Percentiles rank a stretch among this genome's conserved stretches.
Conservation (phyloP, 2,113 vertebrate species). For the Hippocampus mohnikei region DNA sequence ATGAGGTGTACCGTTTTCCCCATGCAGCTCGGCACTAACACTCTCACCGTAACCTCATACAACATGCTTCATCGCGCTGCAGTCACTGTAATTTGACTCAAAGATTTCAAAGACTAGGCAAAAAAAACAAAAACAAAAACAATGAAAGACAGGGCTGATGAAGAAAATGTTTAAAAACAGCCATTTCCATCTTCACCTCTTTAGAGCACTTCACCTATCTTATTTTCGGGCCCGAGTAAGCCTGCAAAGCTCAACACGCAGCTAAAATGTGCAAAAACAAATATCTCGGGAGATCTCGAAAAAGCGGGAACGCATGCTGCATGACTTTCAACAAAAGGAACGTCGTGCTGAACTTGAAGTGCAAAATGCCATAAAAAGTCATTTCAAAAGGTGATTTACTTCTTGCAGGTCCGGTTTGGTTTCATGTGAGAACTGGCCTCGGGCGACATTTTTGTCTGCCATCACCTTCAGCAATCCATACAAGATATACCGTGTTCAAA, state of each 20-base stretch:
- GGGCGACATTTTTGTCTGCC: no score
- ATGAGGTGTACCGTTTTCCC: conserved; percentile 66
- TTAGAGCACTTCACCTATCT: not conserved
- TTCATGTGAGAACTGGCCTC: no score
- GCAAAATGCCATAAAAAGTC: no score
- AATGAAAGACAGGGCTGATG: conserved; percentile 6
- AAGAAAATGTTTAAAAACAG: conserved; percentile 8
- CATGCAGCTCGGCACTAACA: conserved; percentile 47
- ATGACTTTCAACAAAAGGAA: no score
- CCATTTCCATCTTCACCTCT: not conserved
- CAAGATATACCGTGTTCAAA: not conserved
- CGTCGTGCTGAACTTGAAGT: no score
- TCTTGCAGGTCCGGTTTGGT: no score
- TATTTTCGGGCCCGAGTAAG: not conserved
- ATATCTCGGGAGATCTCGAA: no score
- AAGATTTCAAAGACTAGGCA: conserved; percentile 19
- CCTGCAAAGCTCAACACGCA: not conserved
- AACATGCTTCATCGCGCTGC: conserved; percentile 25
- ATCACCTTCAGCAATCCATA: not conserved
- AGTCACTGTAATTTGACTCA: conserved; percentile 26
- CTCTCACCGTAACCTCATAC: conserved; percentile 42
- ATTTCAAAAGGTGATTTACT: no score
- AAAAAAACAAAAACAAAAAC: conserved; percentile 32
- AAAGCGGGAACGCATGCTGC: no score
- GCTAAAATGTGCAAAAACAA: no score